These are phyloP conservation scores for Spondyliosoma cantharus DNA, from an alignment of 2,797 vertebrate species.

Conservation along the genomic window DNA sequence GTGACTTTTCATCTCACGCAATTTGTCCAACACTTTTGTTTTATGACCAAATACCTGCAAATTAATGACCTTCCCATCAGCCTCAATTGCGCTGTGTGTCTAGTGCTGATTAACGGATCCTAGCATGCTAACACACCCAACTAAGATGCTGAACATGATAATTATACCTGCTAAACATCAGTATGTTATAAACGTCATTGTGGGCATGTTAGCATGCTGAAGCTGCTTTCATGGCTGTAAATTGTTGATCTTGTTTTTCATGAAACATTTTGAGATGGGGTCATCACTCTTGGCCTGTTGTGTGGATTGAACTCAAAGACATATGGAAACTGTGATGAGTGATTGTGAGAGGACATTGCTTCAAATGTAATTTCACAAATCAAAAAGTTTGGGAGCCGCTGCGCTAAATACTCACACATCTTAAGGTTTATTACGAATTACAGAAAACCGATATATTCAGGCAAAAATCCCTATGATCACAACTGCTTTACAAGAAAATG, in stretches of 20 bases:
- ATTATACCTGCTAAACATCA: neutral
- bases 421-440: neutral
- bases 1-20: too few relatives aligned
- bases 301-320: neutral
- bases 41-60: too few relatives aligned
- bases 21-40: too few relatives aligned
- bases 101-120: too few relatives aligned
- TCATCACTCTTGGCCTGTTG: neutral
- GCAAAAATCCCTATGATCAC: neutral
- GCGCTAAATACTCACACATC: neutral
- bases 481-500: neutral
- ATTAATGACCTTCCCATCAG: too few relatives aligned
- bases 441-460: neutral
- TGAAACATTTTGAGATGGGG: neutral
- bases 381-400: neutral
- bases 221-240: neutral
- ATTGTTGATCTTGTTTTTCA: neutral
- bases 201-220: neutral
- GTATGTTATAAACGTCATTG: too few relatives aligned
- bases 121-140: too few relatives aligned
- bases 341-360: neutral
- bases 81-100: too few relatives aligned
- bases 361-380: neutral
- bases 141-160: too few relatives aligned
- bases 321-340: neutral